Conservation (phyloP, 2,113 vertebrate genomes). For the Panthera tigris region DNA sequence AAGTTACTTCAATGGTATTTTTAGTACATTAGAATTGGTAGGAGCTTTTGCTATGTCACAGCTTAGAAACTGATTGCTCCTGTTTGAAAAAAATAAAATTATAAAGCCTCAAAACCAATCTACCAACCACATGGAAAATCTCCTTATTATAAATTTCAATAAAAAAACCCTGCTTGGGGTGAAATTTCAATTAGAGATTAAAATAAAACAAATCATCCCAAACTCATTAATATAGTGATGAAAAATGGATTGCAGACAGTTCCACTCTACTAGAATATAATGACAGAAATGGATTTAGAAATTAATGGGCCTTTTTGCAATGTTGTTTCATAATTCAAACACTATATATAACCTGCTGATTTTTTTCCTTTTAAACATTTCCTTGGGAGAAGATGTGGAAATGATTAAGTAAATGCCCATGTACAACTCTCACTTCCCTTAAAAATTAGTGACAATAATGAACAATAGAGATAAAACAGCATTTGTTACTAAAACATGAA, state of each 20-base stretch:
- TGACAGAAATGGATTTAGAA: slow-evolving; percentile 43
- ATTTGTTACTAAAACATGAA: neutral
- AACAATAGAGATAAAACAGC: neutral
- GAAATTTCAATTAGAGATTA: slow-evolving; percentile 71
- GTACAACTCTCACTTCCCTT: neutral
- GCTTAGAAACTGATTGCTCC: slow-evolving; percentile 66
- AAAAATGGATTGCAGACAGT: slow-evolving; percentile 46
- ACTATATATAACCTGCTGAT: neutral
- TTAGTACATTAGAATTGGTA: slow-evolving; percentile 64
- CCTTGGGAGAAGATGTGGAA: neutral
- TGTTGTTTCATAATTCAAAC: slow-evolving; percentile 45
- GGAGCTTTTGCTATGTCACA: slow-evolving; percentile 48
- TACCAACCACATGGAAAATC: slow-evolving; percentile 68
- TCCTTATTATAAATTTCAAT: slow-evolving; percentile 68
- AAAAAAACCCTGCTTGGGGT: slow-evolving; percentile 60
- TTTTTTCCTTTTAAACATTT: slow-evolving; percentile 26
- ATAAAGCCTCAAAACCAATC: slow-evolving; percentile 68
- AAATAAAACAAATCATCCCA: slow-evolving; percentile 62
- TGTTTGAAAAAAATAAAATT: slow-evolving; percentile 50
- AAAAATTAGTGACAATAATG: neutral
- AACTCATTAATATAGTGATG: slow-evolving; percentile 64
- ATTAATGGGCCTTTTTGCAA: slow-evolving; percentile 5
- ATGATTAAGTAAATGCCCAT: neutral
- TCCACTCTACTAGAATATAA: slow-evolving; percentile 44
- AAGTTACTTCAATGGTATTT: slow-evolving; percentile 50